These are phyloP conservation scores for Mola mola DNA, from an alignment of 2,113 vertebrate species.

Conservation along the genomic window DNA sequence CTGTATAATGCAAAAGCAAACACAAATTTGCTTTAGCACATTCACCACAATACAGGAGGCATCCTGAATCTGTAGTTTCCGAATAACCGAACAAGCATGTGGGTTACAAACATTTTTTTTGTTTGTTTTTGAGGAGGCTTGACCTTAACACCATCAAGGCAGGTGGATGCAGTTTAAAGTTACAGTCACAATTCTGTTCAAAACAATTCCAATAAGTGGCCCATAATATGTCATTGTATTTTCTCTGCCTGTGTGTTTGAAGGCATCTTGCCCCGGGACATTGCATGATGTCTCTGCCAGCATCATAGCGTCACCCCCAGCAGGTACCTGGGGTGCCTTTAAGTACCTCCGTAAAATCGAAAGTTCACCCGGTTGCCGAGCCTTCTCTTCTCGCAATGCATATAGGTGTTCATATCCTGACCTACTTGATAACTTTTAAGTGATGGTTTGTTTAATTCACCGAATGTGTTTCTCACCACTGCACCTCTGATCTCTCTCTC, in stretches of 20 bases:
- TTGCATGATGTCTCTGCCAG: not conserved
- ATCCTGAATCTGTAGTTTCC: slow-evolving; percentile 11
- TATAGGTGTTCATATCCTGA: slow-evolving; percentile 22
- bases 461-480: slow-evolving; percentile 18
- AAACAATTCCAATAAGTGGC: no score
- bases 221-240: no score
- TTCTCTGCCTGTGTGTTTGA: not conserved
- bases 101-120: slow-evolving; percentile 14
- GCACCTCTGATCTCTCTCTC: slow-evolving; percentile 5
- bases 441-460: slow-evolving; percentile 22
- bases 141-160: not conserved
- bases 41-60: not conserved
- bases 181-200: not conserved
- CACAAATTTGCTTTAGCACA: not conserved
- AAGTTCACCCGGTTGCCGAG: not conserved
- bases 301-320: not conserved
- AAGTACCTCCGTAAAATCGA: not conserved
- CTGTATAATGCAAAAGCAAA: not conserved
- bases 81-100: slow-evolving; percentile 6
- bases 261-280: no score
- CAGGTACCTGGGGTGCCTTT: not conserved
- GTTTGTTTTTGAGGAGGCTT: slow-evolving; percentile 10
- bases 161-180: slow-evolving; percentile 6
- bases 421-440: slow-evolving; percentile 60
- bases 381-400: no score